Percentiles rank a stretch among this genome's conserved stretches.
These are phyloP conservation scores for Bombus pascuorum DNA, from an alignment of 1,140 invertebrate genomes.

Conservation along the genomic window DNA sequence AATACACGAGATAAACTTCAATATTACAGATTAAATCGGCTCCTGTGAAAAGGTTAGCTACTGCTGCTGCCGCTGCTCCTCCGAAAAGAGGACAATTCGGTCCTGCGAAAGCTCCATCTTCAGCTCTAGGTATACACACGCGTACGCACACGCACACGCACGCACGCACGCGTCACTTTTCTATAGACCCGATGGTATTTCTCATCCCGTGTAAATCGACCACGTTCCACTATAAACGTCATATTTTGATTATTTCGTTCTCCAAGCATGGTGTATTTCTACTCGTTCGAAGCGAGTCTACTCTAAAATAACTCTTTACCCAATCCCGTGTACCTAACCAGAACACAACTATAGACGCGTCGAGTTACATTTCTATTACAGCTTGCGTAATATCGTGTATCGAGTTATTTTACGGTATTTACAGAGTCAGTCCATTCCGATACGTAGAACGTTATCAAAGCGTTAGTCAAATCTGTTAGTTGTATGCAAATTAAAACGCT, in stretches of 20 bases:
- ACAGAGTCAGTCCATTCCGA: not conserved
- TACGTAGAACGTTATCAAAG: no score
- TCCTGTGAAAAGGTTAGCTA: conserved; percentile 73
- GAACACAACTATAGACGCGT: no score
- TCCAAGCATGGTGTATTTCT: conserved; percentile 58
- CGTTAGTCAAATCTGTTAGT: not conserved
- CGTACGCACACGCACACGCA: rapidly evolving
- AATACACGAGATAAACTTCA: not conserved
- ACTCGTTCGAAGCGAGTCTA: conserved; percentile 29
- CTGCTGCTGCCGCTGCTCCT: conserved; percentile 63
- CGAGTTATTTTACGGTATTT: not conserved
- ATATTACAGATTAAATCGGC: conserved; percentile 77
- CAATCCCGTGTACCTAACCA: not conserved
- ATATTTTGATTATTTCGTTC: conserved; percentile 39
- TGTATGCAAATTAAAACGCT: conserved; percentile 21
- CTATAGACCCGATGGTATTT: not conserved
- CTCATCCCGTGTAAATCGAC: conserved; percentile 11
- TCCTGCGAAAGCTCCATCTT: conserved; percentile 71
- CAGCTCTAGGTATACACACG: conserved; percentile 70
- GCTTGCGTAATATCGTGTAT: not conserved
- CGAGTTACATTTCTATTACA: no score
- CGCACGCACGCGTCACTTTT: not conserved
- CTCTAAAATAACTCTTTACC: not conserved
- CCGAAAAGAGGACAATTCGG: conserved; percentile 77
- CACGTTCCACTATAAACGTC: not conserved